phyloP scores from a whole-genome alignment of 2,888 invertebrate genomes.

The Rhorus exstirpatorius region DNA sequence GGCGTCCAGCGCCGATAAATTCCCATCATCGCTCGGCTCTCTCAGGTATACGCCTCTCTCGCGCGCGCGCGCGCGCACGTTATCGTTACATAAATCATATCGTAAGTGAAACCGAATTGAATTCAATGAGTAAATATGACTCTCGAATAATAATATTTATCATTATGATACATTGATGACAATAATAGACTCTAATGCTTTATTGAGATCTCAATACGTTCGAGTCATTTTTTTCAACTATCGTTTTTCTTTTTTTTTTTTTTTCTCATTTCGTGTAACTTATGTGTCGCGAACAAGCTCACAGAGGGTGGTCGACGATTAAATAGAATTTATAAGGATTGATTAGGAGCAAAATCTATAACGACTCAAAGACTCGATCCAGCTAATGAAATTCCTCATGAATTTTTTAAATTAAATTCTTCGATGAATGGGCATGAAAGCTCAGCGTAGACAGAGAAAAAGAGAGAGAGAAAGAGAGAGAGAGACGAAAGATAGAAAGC shows the following conservation, averaged over 20 bases:
- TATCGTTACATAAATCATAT: constrained; percentile 81
- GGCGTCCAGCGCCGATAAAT: constrained; percentile 82
- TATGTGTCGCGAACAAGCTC: no score
- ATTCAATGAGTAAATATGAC: constrained; percentile 85
- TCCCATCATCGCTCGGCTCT: constrained; percentile 79
- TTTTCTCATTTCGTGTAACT: no score
- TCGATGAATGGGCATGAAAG: neutral
- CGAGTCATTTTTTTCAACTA: neutral
- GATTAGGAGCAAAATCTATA: neutral
- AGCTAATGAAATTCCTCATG: neutral
- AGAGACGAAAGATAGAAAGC: constrained; percentile 31
- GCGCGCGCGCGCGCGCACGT: no score
- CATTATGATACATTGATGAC: neutral
- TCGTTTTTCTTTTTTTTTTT: neutral
- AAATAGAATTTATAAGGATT: neutral
- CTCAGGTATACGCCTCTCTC: constrained; percentile 78
- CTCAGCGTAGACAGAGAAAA: constrained; percentile 9
- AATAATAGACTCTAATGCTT: neutral
- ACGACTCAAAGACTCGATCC: neutral
- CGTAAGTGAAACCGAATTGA: constrained; percentile 85
- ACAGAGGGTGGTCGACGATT: no score
- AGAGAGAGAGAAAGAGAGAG: neutral
- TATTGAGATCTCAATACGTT: no score
- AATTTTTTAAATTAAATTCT: constrained; percentile 59
- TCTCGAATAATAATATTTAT: constrained; percentile 79